Evolutionary conservation across 2,797 vertebrate genomes (phyloP).

Genomic region (Geotrypetes seraphini): DNA sequence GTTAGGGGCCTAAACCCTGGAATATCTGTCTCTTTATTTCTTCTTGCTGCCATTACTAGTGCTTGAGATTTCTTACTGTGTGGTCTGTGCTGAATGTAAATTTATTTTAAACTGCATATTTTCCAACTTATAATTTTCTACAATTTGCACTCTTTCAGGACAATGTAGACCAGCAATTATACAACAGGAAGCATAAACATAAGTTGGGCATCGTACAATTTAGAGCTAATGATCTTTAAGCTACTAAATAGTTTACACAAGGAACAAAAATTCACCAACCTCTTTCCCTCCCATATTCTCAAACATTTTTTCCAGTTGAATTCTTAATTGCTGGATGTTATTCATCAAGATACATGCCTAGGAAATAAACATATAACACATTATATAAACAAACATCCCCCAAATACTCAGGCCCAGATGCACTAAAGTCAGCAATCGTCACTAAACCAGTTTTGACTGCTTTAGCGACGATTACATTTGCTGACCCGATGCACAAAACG

Average conservation of each 20-base stretch:
- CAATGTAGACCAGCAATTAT: no score
- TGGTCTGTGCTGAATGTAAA: not conserved
- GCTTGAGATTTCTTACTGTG: not conserved
- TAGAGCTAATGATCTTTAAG: conserved; percentile 40
- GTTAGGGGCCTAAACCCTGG: no score
- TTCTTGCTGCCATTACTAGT: not conserved
- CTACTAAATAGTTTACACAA: not conserved
- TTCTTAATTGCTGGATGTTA: conserved; percentile 91
- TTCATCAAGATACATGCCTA: conserved; percentile 94
- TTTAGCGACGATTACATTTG: no score
- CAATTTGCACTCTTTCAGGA: not conserved
- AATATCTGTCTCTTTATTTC: rapidly evolving
- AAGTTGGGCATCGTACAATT: no score
- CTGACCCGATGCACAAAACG: no score
- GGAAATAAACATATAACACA: no score
- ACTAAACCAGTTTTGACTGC: no score
- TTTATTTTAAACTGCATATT: not conserved
- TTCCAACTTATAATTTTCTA: not conserved
- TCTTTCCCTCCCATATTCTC: conserved; percentile 98
- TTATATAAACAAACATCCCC: no score
- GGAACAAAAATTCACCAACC: conserved; percentile 47
- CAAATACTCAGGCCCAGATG: no score
- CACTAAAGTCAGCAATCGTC: no score
- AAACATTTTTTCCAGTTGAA: conserved; percentile 98
- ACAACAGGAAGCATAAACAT: no score